phyloP scores from a whole-genome alignment of 2,113 vertebrate genomes.

The Podarcis cretensis region DNA sequence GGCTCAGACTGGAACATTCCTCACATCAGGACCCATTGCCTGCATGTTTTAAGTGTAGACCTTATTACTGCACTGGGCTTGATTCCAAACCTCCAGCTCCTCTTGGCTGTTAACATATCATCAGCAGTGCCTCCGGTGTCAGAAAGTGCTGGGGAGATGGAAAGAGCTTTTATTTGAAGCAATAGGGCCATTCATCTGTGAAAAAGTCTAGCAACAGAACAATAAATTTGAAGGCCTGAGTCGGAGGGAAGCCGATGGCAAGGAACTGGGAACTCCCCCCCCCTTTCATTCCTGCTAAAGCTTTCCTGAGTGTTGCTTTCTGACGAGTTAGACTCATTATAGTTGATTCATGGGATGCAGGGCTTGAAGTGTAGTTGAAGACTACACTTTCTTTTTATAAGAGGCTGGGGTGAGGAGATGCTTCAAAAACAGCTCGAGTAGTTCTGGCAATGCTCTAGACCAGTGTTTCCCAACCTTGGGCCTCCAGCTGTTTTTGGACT shows the following conservation, averaged over 20 bases:
- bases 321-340: constrained; percentile 62
- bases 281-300: constrained; percentile 33
- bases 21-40: not conserved
- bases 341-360: constrained; percentile 65
- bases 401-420: constrained; percentile 30
- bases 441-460: not conserved
- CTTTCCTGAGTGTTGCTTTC: constrained; percentile 51
- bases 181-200: constrained; percentile 48
- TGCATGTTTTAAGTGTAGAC: not conserved
- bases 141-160: constrained; percentile 35
- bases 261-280: constrained; percentile 40
- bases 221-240: constrained; percentile 51
- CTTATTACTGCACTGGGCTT: too few species aligned
- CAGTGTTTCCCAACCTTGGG: too few species aligned
- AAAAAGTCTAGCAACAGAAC: constrained; percentile 63
- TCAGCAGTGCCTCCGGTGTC: not conserved
- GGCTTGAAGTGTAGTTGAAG: constrained; percentile 45
- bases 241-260: constrained; percentile 31
- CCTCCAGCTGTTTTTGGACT: too few species aligned
- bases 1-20: not conserved
- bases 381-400: constrained; percentile 51
- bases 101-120: not conserved
- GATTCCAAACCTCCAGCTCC: not conserved
- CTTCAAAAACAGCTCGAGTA: not conserved
- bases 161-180: constrained; percentile 53